Conservation (phyloP, 2,888 invertebrate species). For the Drosophila macrothrix region DNA sequence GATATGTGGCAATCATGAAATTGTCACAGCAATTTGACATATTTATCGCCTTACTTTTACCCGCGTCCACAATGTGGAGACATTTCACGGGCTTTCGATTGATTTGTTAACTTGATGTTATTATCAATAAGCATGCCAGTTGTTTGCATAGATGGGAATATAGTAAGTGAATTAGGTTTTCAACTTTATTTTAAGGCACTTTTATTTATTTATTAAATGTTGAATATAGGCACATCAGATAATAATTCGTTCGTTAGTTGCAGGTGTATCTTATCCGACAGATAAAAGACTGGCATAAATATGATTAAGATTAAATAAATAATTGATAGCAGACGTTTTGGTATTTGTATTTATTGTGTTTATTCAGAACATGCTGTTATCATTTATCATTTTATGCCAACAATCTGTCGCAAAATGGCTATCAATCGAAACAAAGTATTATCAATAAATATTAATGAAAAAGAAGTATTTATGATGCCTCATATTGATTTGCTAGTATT, state of each 20-base stretch:
- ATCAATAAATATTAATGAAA: neutral
- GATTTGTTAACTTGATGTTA: neutral
- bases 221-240: neutral
- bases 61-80: neutral
- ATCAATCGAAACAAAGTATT: constrained; percentile 6
- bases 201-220: neutral
- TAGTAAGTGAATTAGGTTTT: neutral
- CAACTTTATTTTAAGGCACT: neutral
- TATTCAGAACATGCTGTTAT: neutral
- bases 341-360: neutral
- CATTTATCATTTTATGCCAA: neutral
- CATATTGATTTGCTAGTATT: neutral
- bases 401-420: neutral
- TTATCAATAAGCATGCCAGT: constrained; percentile 9
- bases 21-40: constrained; percentile 42
- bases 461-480: neutral
- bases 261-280: neutral
- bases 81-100: constrained; percentile 12
- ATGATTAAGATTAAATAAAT: neutral
- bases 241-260: neutral
- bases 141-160: constrained; percentile 6
- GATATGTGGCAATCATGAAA: constrained; percentile 53
- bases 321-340: neutral
- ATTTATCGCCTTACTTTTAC: constrained; percentile 44
- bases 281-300: neutral